phyloP scores from a whole-genome alignment of 1,140 invertebrate genomes.

The Teleogryllus occipitalis region DNA sequence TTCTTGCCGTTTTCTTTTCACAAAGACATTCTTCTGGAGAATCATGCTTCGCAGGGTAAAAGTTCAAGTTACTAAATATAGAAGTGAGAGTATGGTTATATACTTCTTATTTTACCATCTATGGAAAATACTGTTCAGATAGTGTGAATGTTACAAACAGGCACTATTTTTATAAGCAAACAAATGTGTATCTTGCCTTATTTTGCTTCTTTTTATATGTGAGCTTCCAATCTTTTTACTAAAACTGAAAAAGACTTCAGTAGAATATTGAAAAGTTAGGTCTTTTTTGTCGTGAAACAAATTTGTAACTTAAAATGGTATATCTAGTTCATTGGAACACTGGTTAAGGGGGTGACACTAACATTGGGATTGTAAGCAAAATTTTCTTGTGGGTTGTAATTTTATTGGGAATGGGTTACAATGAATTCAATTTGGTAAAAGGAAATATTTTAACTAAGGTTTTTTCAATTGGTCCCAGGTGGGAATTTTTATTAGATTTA shows the following conservation, averaged over 20 bases:
- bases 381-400: no score
- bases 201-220: background rate
- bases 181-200: slow-evolving; percentile 11
- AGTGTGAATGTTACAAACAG: slow-evolving; percentile 10
- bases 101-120: background rate
- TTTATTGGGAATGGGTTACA: no score
- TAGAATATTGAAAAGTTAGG: background rate
- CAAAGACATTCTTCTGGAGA: background rate
- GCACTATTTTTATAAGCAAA: slow-evolving; percentile 15
- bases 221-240: slow-evolving; percentile 10
- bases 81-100: background rate
- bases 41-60: background rate
- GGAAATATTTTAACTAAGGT: no score
- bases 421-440: no score
- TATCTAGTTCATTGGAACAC: background rate
- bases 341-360: no score
- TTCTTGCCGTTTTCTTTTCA: slow-evolving; percentile 26
- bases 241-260: background rate
- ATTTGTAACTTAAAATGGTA: background rate
- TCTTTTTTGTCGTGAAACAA: background rate
- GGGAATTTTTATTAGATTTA: no score
- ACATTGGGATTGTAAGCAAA: no score
- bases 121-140: background rate
- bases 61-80: background rate
- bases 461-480: no score